Conservation (phyloP, 2,113 vertebrate species). For the Anas platyrhynchos region DNA sequence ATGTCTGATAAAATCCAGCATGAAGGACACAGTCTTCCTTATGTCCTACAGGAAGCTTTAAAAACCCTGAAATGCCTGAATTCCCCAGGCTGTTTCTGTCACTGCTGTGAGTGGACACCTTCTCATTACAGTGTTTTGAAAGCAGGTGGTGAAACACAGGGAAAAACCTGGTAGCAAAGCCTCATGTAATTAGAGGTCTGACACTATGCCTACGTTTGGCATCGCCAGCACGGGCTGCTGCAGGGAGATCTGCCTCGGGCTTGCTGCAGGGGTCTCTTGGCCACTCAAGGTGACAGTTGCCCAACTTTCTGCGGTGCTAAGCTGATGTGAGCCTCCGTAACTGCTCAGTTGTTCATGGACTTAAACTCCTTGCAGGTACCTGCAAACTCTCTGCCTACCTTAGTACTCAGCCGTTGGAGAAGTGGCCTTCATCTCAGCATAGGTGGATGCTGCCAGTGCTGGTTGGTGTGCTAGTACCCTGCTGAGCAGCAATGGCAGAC, state of each 20-base stretch:
- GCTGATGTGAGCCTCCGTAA: background rate
- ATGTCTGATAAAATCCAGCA: background rate
- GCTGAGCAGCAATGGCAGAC: background rate
- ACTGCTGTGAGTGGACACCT: background rate
- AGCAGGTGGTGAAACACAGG: background rate
- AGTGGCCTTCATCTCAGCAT: background rate
- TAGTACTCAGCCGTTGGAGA: background rate
- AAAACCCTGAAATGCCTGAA: background rate
- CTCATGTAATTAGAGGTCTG: background rate
- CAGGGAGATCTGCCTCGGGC: background rate
- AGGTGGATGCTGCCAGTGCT: background rate
- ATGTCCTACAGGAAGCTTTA: fast-evolving
- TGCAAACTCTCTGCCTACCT: background rate
- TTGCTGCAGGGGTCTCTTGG: background rate
- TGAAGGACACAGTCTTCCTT: background rate
- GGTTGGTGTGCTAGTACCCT: background rate
- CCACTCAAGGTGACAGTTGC: background rate
- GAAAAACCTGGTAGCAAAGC: background rate
- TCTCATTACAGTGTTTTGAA: background rate
- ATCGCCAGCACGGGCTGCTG: background rate
- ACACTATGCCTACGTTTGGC: fast-evolving
- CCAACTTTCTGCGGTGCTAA: background rate
- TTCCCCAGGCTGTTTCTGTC: background rate
- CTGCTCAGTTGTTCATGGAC: background rate
- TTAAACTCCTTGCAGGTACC: background rate